Evolutionary conservation across 2,113 vertebrate genomes (phyloP), one percentile per base, ranked within the genome.

Genomic region (Phyllostomus discolor): DNA sequence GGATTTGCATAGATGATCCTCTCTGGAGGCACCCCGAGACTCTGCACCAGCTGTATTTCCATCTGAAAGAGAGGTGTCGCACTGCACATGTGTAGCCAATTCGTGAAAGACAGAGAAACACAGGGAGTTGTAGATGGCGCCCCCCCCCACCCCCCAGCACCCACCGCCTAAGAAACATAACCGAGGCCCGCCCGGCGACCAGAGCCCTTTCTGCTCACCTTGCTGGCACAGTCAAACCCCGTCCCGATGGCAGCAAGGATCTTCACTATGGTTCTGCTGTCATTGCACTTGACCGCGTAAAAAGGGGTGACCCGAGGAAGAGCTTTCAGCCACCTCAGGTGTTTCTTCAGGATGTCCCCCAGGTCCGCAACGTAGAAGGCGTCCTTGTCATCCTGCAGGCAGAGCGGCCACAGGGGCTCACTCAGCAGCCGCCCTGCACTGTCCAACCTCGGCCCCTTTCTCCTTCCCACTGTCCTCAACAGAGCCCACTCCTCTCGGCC

Each of bases 1-100:
- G 99, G 99, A 97, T 99, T 99, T 96, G 99, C 99, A 97, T 99
- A 99, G 98, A 99, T 99, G 92, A 99, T 99, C 98, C 99, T 98
- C 94, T 99, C 98, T 5, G 99, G 98, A 90, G 99, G 98, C 14
- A 99, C 99, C 85, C 99, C 99, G 12, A 99, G 98, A 97, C 99
- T 99, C 98, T 99, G 99, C 31, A 99, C 99, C 96, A 99, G 93
- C 67, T 99, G 99, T 91, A 99, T 99, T 98, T 99, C 99, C 17
- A 94, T 99, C 99, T 99, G 92, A 80, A 95, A 97, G 66, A 96
- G 22, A 52, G 8, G 26, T 12, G 1, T 14, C 15, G 26, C 2
- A 11, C 8, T 66, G 7, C 35, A 17, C 24, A 64, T 0, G 76
- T 48, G 59, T 24, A 57, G 62, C 22, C 35, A 48, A 59, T 1